Evolutionary conservation across 2,113 vertebrate species (phyloP).

Genomic region (Onychorhynchus coronatus): DNA sequence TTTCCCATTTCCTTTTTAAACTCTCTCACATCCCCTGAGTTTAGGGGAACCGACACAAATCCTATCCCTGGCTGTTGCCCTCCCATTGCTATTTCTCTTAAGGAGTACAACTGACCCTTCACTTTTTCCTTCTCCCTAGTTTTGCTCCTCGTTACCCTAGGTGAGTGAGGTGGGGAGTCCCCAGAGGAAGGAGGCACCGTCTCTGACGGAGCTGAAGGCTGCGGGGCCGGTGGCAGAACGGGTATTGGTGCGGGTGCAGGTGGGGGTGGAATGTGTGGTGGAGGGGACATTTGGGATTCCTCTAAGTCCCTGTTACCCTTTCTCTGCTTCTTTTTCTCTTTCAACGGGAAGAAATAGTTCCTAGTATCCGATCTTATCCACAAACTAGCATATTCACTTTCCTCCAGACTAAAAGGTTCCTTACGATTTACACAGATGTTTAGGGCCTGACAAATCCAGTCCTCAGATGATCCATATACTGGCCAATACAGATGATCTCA

Average conservation of each 20-base stretch:
- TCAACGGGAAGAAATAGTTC: no score
- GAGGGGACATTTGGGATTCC: no score
- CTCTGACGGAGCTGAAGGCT: no score
- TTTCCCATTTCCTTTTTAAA: neutral
- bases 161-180: no score
- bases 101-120: neutral
- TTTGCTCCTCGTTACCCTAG: no score
- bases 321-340: no score
- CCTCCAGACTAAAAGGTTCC: neutral
- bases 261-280: no score
- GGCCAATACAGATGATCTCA: neutral
- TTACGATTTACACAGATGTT: neutral
- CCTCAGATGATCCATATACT: neutral
- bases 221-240: no score
- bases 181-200: no score
- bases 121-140: neutral
- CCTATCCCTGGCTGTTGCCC: neutral
- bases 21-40: neutral
- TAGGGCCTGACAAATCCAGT: neutral
- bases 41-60: neutral
- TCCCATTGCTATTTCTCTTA: neutral
- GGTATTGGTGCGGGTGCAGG: no score
- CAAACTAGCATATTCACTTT: neutral
- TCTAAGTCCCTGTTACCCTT: no score
- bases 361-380: neutral